Evolutionary conservation across 2,797 vertebrate genomes (phyloP).

Genomic region (Sebastes iracundus): DNA sequence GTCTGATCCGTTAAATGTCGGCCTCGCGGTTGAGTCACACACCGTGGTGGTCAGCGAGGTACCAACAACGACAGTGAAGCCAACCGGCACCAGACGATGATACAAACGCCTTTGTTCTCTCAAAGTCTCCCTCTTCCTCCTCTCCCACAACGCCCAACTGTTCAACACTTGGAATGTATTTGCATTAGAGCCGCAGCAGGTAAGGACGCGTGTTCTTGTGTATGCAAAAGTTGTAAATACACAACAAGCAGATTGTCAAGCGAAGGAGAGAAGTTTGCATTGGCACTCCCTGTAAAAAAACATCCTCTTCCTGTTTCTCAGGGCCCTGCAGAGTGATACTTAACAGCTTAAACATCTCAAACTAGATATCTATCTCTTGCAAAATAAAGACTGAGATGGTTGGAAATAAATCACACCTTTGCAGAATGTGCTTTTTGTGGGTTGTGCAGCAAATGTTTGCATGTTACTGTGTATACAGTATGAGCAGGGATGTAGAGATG

Average conservation of each 20-base stretch:
- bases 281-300: neutral
- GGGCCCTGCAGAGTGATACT: neutral
- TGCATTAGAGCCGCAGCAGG: conserved; percentile 40
- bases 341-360: neutral
- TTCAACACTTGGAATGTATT: conserved; percentile 11
- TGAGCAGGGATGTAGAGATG: neutral
- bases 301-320: conserved; percentile 39
- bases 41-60: conserved; percentile 51
- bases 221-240: conserved; percentile 43
- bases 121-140: conserved; percentile 19
- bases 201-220: neutral
- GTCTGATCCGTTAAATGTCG: conserved; percentile 67
- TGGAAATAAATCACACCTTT: conserved; percentile 2
- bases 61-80: conserved; percentile 16
- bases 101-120: conserved; percentile 50
- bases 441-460: neutral
- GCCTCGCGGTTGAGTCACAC: conserved; percentile 60
- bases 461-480: neutral
- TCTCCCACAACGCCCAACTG: conserved; percentile 25
- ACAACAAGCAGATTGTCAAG: neutral
- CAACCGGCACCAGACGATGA: conserved; percentile 34
- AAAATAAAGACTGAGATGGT: neutral
- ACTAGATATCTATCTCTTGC: neutral
- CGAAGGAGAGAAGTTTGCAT: conserved; percentile 24
- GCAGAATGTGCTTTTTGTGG: neutral